These are phyloP conservation scores for Lamellibrachia satsuma DNA, from an alignment of 2,888 invertebrate genomes.

Conservation along the genomic window DNA sequence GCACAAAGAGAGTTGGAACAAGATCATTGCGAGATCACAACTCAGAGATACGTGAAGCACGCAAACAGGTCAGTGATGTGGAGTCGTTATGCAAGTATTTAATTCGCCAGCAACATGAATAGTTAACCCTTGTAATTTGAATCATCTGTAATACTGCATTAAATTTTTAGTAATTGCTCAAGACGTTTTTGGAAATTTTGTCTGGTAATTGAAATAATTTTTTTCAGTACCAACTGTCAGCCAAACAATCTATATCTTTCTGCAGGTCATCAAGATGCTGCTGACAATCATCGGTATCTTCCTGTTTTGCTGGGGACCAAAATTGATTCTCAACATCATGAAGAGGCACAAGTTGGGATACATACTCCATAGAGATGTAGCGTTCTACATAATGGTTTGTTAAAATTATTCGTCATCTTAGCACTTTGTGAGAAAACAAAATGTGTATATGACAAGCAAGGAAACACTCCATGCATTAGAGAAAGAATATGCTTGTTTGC, in stretches of 20 bases:
- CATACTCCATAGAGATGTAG: slow-evolving; percentile 34
- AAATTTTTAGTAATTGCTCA: background rate
- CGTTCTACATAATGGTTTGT: slow-evolving; percentile 36
- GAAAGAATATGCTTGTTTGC: too few species aligned
- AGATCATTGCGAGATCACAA: slow-evolving; percentile 41
- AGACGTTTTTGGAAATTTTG: background rate
- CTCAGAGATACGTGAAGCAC: slow-evolving; percentile 47
- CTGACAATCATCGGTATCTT: slow-evolving; percentile 68
- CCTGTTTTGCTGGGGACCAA: slow-evolving; percentile 69
- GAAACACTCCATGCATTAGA: too few species aligned
- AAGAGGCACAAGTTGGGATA: slow-evolving; percentile 39
- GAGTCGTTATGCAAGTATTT: background rate
- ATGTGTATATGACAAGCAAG: too few species aligned
- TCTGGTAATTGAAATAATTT: background rate
- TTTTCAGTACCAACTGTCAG: background rate
- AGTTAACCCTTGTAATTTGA: too few species aligned
- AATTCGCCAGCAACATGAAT: too few species aligned
- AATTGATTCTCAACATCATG: slow-evolving; percentile 65
- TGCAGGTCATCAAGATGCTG: slow-evolving; percentile 70
- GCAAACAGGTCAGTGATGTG: slow-evolving; percentile 47
- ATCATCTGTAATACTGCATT: background rate
- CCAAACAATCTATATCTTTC: slow-evolving; percentile 30
- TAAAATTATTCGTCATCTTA: background rate
- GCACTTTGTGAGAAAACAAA: too few species aligned
- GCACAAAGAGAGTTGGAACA: background rate